Conservation (phyloP, 2,797 vertebrate genomes). For the Enteromius viviparus region DNA sequence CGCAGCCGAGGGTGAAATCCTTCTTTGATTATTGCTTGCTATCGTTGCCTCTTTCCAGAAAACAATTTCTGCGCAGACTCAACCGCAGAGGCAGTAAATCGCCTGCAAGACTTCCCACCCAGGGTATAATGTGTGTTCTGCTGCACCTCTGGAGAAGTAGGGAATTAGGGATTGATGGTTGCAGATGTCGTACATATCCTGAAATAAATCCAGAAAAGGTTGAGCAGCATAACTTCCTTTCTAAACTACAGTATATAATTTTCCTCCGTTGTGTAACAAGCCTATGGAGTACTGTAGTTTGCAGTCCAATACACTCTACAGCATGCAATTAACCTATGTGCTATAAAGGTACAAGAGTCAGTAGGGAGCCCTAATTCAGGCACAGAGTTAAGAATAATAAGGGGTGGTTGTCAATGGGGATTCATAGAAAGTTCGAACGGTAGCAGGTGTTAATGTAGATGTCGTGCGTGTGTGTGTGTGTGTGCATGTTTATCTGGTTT, state of each 20-base stretch:
- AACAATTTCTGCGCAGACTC: slow-evolving; percentile 55
- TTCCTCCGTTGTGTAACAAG: background rate
- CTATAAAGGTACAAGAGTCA: background rate
- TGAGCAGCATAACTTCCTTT: background rate
- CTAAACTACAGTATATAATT: background rate
- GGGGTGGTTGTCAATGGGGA: background rate
- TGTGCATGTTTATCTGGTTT: background rate
- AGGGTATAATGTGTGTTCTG: slow-evolving; percentile 9
- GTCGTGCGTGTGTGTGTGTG: background rate
- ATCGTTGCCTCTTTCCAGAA: slow-evolving; percentile 60
- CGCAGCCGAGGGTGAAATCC: slow-evolving; percentile 72
- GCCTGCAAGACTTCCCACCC: slow-evolving; percentile 23
- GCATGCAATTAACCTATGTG: background rate
- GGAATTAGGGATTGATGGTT: background rate
- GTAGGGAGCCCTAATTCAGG: slow-evolving; percentile 17
- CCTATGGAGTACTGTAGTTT: background rate
- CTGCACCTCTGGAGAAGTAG: slow-evolving; percentile 14
- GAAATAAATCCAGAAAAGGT: background rate
- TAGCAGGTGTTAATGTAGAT: slow-evolving; percentile 43
- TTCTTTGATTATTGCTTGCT: slow-evolving; percentile 67
- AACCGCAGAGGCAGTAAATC: slow-evolving; percentile 42
- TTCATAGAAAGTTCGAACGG: background rate
- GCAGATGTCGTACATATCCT: background rate
- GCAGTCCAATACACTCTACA: background rate
- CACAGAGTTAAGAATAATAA: background rate